phyloP scores from a whole-genome alignment of 2,113 vertebrate genomes.

The Uria lomvia region DNA sequence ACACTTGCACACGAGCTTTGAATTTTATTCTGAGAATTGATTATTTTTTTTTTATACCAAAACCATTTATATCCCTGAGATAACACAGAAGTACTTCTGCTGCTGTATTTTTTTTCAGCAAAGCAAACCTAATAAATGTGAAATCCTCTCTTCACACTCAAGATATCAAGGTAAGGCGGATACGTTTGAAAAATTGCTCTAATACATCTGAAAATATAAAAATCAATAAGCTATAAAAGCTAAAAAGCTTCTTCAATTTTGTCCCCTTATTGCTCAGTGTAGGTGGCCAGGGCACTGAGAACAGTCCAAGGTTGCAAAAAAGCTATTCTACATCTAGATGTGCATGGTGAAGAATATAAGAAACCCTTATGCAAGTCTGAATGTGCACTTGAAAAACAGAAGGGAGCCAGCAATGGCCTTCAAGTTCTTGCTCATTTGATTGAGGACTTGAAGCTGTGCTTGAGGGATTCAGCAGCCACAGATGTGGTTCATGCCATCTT shows the following conservation, averaged over 20 bases:
- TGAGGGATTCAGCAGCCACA: constrained; percentile 24
- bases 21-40: constrained; percentile 68
- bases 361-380: background rate
- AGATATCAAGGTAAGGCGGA: constrained; percentile 73
- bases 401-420: background rate
- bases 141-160: constrained; percentile 73
- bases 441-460: constrained; percentile 36
- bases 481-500: background rate
- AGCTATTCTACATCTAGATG: constrained; percentile 57
- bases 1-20: constrained; percentile 54
- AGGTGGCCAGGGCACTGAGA: constrained; percentile 62
- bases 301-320: constrained; percentile 68
- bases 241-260: constrained; percentile 77
- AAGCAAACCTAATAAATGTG: constrained; percentile 75
- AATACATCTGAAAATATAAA: constrained; percentile 79
- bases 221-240: constrained; percentile 81
- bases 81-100: constrained; percentile 47
- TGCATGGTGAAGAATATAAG: constrained; percentile 42
- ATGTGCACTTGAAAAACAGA: constrained; percentile 28
- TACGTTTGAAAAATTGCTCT: constrained; percentile 78
- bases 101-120: constrained; percentile 12
- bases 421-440: constrained; percentile 40
- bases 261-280: constrained; percentile 64
- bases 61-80: constrained; percentile 64
- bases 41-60: constrained; percentile 44